Evolutionary conservation across 1,140 invertebrate species (phyloP), one percentile per base, ranked within the genome.

Genomic region (Samia ricini): DNA sequence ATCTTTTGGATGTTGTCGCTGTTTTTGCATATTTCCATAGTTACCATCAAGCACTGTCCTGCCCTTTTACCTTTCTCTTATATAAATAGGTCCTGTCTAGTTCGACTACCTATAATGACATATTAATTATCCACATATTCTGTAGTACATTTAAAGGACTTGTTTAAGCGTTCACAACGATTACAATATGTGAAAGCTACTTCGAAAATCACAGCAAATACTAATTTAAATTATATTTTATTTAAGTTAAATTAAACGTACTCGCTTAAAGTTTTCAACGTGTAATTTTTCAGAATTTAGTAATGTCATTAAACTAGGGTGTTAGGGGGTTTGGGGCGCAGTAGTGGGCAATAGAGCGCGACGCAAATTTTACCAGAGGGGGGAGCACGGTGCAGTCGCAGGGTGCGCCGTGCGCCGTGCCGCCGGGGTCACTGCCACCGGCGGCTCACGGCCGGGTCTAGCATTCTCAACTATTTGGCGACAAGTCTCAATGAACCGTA

Each of bases 361-460:
- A 52, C 64, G 64, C 56, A 61, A 50, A 36, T 50, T 33, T 20
- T 61, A 58, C 54, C 63, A 54, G 68, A 62, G 63, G 29, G 62
- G 48, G 64, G 66, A 61, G 75, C 65, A 74, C 61, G 70, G 77
- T 81, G 78, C 78, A 82, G 68, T 74, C 67, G 72, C 77, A 72
- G 79, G 75, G 76, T 69, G 77, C 74, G 77, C 74, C 23, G 24
- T 26, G 26, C 26, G 26, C 26, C 26, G 26, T 12, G 33, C n/a
- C 33, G 55, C 51, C 75, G 79, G 64, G 85, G 83, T 85, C 85
- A 85, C 83, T 86, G 85, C 83, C 85, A 82, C 77, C 68, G 69
- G n/a, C 72, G 62, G 66, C 78, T 76, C 76, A 74, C 78, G 83
- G 75, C 73, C 77, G 77, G 61, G 64, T 66, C 64, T 68, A 71